These are phyloP conservation scores for Zaprionus camerounensis DNA, from an alignment of 1,140 invertebrate genomes.

Conservation along the genomic window DNA sequence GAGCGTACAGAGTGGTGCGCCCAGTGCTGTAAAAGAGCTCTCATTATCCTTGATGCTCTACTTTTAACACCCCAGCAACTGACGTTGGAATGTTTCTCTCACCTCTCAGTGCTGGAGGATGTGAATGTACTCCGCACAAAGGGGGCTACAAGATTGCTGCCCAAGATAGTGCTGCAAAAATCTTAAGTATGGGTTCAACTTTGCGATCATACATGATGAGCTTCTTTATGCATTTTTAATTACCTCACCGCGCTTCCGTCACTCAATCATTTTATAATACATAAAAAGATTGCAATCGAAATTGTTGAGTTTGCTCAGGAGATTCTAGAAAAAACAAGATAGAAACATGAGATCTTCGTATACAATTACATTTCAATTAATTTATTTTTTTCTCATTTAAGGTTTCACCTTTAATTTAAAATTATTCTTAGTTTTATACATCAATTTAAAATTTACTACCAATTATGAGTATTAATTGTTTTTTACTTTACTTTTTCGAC, in stretches of 20 bases:
- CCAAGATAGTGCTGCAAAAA: conserved; percentile 1
- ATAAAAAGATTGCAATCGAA: no score
- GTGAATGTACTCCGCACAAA: conserved; percentile 7
- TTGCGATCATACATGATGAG: background rate
- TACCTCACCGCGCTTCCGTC: background rate
- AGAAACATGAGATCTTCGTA: no score
- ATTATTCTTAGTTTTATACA: no score
- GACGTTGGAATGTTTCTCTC: conserved; percentile 17
- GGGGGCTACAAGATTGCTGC: conserved; percentile 18
- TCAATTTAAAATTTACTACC: no score
- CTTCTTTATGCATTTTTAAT: conserved; percentile 1
- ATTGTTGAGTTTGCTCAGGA: no score
- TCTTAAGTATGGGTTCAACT: background rate
- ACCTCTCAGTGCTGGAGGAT: background rate
- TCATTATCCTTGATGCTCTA: conserved; percentile 79
- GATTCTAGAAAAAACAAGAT: no score
- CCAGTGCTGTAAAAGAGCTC: conserved; percentile 63
- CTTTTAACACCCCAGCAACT: conserved; percentile 64
- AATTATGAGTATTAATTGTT: no score
- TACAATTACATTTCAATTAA: no score
- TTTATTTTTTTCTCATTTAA: no score
- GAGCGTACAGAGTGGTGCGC: conserved; percentile 52
- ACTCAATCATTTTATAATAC: background rate
- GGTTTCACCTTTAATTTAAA: no score
- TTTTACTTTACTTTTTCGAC: no score